Evolutionary conservation across 2,797 vertebrate genomes (phyloP), one percentile per base, ranked within the genome.

Genomic region (Tolypeutes matacus): DNA sequence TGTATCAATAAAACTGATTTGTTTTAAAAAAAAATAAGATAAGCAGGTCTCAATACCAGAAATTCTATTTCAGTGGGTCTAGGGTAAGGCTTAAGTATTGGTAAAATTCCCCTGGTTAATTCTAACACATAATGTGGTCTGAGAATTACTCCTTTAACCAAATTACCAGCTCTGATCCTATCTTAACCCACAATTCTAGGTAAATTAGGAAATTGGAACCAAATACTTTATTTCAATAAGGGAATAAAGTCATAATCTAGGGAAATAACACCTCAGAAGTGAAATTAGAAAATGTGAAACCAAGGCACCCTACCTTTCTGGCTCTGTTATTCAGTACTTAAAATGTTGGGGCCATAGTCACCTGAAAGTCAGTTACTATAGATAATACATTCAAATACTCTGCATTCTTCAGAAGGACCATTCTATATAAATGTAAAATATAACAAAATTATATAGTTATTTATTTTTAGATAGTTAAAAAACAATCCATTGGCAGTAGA

Each of bases 131-230:
- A 92, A n/a, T 36, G 34, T n/a, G 10, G 36, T 72, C 21, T 90
- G 76, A n/a, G 10, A 75, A 95, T 23, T 91, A 62, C 20, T 92
- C 49, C n/a, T 86, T 70, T 69, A 94, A 94, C 7, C 88, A 87
- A 88, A 82, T 78, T 36, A 62, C 58, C 58, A 94, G 73, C 49
- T 27, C 21, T 78, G 69, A 86, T 58, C 27, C 51, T 49, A 39
- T 87, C 36, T 82, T 88, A 82, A 65, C 8, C 18, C 49, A 2
- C 78, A 93, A 91, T 65, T 77, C 49, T 76, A 83, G 20, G 23
- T 46, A 85, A 88, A 89, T 72, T 29, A 84, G 42, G 51, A 91
- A 86, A 18, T 80, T 36, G 81, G 46, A 86, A 75, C 72, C 15
- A 90, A 77, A 36, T 34, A 91, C 17, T 60, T 56, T 92, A 81